Base-by-base conservation (phyloP, 2,113 vertebrate genomes). In the Noctilio leporinus region DNA sequence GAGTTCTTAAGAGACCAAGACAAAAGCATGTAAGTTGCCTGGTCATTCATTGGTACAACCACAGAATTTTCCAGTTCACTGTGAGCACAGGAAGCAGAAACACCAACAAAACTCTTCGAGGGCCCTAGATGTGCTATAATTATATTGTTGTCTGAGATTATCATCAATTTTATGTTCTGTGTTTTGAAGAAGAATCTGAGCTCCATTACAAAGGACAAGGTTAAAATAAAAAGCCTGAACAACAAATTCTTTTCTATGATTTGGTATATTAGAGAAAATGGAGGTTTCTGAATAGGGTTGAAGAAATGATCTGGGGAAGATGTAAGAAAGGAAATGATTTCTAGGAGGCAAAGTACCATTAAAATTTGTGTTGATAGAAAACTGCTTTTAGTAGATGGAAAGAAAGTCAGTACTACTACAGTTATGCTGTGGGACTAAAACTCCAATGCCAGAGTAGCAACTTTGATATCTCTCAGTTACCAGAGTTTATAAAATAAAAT, bases 241-340 rank as follows among this genome's bases (percentile, higher is more conserved):
- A 89, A 73, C 11, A 22, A 92, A 75, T 57, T 12, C 0, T 94
- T 93, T 11, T 59, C n/a, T 69, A 12, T 43, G 75, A n/a, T 72
- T 90, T 86, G 22, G 7, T 86, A 5, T 87, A 57, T 86, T 77
- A 83, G 40, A 65, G 47, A 80, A 96, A 97, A 87, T 33, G 38
- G 90, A 80, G 15, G 2, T 94, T 78, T 95, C 69, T 83, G 35
- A 86, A 67, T 1, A 45, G 28, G 14, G 38, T 26, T 94, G 6
- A 86, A 95, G 17, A 73, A 88, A 91, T 81, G 2, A 75, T 57
- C 67, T 70, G 38, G 30, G n/a, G 67, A 84, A 90, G 12, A 62
- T 80, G 43, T 22, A 38, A 95, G 38, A 5, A 91, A 86, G 38
- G 59, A 82, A 94, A 75, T n/a, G 30, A 78, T 38, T 45, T 86